phyloP scores from a whole-genome alignment of 2,113 vertebrate genomes.

The Himantopus leucocephalus region DNA sequence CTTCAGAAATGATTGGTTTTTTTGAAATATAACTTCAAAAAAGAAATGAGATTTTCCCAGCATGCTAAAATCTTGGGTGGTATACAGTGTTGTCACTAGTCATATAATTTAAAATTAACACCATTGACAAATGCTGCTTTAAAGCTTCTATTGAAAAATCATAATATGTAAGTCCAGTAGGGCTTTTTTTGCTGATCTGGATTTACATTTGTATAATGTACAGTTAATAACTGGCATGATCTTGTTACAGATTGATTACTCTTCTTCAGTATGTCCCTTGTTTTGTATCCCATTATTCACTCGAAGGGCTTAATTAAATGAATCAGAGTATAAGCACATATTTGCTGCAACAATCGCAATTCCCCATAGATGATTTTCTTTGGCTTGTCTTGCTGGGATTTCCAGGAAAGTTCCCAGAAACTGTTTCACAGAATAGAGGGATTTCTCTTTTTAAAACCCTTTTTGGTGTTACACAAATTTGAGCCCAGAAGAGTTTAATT shows the following conservation, averaged over 20 bases:
- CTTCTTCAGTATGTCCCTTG: slow-evolving; percentile 26
- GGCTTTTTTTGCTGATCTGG: not conserved
- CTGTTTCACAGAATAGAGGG: slow-evolving; percentile 41
- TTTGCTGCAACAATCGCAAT: slow-evolving; percentile 57
- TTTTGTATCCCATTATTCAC: slow-evolving; percentile 40
- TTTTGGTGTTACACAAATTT: slow-evolving; percentile 48
- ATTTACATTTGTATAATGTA: not conserved
- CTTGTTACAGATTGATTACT: slow-evolving; percentile 15
- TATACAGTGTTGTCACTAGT: slow-evolving; percentile 8
- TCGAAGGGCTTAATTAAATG: slow-evolving; percentile 42
- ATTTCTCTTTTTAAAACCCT: slow-evolving; percentile 47
- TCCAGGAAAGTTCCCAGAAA: slow-evolving; percentile 64
- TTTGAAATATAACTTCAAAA: slow-evolving; percentile 24
- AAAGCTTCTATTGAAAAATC: slow-evolving; percentile 22
- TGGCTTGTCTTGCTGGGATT: slow-evolving; percentile 54
- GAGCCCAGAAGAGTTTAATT: slow-evolving; percentile 52
- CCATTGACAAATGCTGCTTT: slow-evolving; percentile 14
- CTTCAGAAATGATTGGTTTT: not conserved
- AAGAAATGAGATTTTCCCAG: not conserved
- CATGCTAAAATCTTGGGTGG: slow-evolving; percentile 21
- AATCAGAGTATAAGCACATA: slow-evolving; percentile 52
- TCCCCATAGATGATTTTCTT: slow-evolving; percentile 59
- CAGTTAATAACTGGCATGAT: not conserved
- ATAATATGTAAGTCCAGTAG: not conserved
- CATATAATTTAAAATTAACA: slow-evolving; percentile 39